These are phyloP conservation scores for Prionailurus viverrinus DNA, from an alignment of 2,113 vertebrate species.

Conservation along the genomic window DNA sequence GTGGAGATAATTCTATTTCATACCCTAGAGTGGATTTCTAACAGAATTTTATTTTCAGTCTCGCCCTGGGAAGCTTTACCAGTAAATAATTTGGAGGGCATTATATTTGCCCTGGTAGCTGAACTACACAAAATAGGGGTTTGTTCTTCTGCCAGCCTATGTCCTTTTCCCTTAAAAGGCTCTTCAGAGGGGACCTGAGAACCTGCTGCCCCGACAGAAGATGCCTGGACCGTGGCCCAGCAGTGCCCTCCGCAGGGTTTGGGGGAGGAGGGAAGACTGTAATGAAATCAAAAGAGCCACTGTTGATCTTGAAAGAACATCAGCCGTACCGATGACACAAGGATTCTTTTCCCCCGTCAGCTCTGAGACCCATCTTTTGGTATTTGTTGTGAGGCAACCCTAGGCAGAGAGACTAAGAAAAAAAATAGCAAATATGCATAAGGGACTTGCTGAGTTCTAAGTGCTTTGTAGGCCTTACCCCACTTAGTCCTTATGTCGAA, in stretches of 20 bases:
- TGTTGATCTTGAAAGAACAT: conserved; percentile 6
- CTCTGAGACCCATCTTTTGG: background rate
- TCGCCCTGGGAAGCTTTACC: conserved; percentile 44
- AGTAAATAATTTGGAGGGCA: background rate
- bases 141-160: background rate
- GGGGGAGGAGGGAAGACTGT: background rate
- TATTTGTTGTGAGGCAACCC: background rate
- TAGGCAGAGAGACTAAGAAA: background rate
- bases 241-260: background rate
- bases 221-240: conserved; percentile 14
- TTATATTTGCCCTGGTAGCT: background rate
- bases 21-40: background rate
- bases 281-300: conserved; percentile 5
- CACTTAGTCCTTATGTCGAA: background rate
- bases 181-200: conserved; percentile 23
- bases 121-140: background rate
- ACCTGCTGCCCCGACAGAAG: background rate
- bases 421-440: background rate
- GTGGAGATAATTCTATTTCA: conserved; percentile 42
- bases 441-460: background rate
- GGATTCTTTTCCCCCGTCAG: background rate
- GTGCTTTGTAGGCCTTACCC: background rate
- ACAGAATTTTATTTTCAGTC: conserved; percentile 56
- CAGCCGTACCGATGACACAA: background rate
- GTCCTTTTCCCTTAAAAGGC: conserved; percentile 6